Percentiles rank a stretch among this genome's conserved stretches.
phyloP scores from a whole-genome alignment of 2,113 vertebrate species.

The Hucho hucho region DNA sequence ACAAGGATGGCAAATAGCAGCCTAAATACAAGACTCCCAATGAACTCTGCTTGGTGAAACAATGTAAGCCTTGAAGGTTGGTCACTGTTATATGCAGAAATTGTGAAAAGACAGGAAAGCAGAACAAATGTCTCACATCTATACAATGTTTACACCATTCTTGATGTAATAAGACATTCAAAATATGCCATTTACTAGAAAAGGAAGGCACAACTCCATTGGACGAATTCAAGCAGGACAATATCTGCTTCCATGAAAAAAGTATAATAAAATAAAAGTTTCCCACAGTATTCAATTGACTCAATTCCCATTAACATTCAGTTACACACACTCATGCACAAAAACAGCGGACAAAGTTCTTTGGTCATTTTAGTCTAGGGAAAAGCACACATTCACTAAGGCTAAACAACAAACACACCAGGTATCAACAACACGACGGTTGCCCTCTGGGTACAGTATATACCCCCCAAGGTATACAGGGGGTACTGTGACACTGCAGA shows the following conservation, averaged over 20 bases:
- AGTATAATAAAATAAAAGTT: constrained; percentile 9
- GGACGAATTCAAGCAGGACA: no score
- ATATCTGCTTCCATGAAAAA: neutral
- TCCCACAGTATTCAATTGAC: constrained; percentile 9
- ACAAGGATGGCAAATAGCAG: neutral
- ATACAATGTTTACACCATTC: neutral
- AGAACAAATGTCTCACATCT: neutral
- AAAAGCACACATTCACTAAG: constrained; percentile 12
- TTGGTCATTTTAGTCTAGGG: constrained; percentile 12
- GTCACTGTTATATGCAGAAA: neutral
- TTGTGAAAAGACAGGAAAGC: neutral
- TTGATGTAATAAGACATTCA: neutral
- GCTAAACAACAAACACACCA: constrained; percentile 15
- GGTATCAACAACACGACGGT: constrained; percentile 16
- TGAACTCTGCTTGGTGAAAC: neutral
- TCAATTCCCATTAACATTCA: neutral
- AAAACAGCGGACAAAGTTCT: constrained; percentile 14
- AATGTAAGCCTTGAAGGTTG: neutral
- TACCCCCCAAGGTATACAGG: neutral
- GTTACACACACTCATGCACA: neutral
- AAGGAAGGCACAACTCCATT: neutral
- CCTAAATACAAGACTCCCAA: neutral
- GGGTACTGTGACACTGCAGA: constrained; percentile 26
- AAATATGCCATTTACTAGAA: neutral
- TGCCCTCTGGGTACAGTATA: neutral